A percentile compares a stretch with the other conserved stretches of the same genome.
phyloP scores from a whole-genome alignment of 1,140 invertebrate species.

The Drosophila seguyi region DNA sequence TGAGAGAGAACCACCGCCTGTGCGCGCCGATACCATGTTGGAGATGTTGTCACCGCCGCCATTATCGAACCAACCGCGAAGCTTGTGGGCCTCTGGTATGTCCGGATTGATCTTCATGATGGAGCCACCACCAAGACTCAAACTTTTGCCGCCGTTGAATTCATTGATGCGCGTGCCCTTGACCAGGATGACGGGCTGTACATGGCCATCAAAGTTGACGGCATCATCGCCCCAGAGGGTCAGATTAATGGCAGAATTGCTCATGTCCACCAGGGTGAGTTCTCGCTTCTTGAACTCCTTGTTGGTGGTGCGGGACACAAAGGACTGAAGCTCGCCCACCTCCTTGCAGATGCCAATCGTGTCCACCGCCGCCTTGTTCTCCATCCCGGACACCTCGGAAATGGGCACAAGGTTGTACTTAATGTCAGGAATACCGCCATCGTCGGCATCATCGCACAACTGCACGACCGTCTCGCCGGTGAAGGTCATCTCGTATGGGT shows the following conservation, averaged over 20 bases:
- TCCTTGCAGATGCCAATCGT: conserved; percentile 95
- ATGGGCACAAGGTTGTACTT: conserved; percentile 94
- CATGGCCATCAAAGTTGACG: conserved; percentile 91
- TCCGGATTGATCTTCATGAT: conserved; percentile 94
- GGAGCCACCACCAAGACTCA: conserved; percentile 86
- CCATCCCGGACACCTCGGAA: conserved; percentile 89
- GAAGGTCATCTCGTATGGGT: conserved; percentile 98
- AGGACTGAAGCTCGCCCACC: conserved; percentile 89
- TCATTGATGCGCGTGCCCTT: conserved; percentile 92
- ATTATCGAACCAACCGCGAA: conserved; percentile 96
- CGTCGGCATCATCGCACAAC: conserved; percentile 89
- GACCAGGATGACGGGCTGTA: conserved; percentile 92
- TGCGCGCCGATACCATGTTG: conserved; percentile 88
- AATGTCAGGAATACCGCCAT: conserved; percentile 89
- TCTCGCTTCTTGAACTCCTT: conserved; percentile 96
- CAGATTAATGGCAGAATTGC: conserved; percentile 90
- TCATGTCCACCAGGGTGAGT: conserved; percentile 94
- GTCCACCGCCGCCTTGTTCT: conserved; percentile 91
- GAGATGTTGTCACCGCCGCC: conserved; percentile 88
- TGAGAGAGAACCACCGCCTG: conserved; percentile 85
- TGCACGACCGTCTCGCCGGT: conserved; percentile 92
- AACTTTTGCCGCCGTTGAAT: conserved; percentile 90
- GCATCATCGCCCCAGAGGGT: conserved; percentile 94
- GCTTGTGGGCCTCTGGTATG: conserved; percentile 92
- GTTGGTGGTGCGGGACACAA: conserved; percentile 91